Conservation (phyloP, 2,888 invertebrate genomes). For the Mythimna pallens region DNA sequence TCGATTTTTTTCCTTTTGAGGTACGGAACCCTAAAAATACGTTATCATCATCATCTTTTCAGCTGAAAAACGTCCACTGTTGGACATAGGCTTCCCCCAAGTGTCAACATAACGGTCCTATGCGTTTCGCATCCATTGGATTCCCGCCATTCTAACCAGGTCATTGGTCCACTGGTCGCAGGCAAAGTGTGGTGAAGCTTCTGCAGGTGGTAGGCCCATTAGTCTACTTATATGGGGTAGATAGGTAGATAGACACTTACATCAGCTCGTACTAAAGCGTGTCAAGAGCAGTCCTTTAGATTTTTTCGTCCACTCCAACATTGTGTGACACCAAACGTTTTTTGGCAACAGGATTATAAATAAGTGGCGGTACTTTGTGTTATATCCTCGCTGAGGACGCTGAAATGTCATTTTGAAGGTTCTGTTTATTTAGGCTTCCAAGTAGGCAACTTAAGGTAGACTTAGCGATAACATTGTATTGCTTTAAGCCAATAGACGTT, state of each 20-base stretch:
- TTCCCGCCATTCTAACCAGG: no score
- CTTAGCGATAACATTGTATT: neutral
- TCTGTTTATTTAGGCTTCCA: slow-evolving; percentile 6
- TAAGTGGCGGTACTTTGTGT: slow-evolving; percentile 29
- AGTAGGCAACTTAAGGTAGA: neutral
- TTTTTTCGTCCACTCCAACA: slow-evolving; percentile 56
- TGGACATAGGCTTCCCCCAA: no score
- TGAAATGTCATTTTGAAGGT: slow-evolving; percentile 14
- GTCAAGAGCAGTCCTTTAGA: slow-evolving; percentile 56
- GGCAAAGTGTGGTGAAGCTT: no score
- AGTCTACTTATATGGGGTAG: slow-evolving; percentile 13
- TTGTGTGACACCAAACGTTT: slow-evolving; percentile 43
- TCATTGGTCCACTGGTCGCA: no score
- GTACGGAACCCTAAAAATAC: no score
- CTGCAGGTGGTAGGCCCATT: neutral
- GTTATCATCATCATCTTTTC: neutral
- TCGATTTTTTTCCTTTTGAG: no score
- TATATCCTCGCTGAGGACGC: slow-evolving; percentile 20
- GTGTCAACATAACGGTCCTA: no score
- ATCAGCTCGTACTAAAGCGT: slow-evolving; percentile 21
- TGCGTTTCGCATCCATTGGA: no score
- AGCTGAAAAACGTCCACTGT: no score
- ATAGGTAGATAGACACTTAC: neutral
- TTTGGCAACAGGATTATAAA: slow-evolving; percentile 40
- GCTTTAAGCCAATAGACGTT: neutral